Base-by-base conservation (phyloP, 2,888 invertebrate species). In the Herminia tarsipennalis region DNA sequence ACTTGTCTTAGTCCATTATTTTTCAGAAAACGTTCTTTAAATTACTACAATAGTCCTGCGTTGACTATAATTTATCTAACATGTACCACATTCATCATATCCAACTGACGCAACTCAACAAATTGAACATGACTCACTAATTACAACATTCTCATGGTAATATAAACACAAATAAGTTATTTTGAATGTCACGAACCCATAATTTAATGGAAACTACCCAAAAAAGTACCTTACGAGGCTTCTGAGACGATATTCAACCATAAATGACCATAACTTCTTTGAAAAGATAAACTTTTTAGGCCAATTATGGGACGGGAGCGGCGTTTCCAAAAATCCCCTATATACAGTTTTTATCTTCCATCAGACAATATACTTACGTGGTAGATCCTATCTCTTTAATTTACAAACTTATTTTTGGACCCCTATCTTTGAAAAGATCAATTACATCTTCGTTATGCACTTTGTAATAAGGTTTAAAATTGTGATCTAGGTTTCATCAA, bases 261-360 rank as follows among this genome's bases (percentile, higher is more conserved):
- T 72, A 84, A 88, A 86, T 81, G 85, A 80, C 85, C 85, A 83
- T 80, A 79, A 79, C 64, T 90, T 89, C 89, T 78, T 71, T 80
- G 89, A 88, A 90, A 69, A 86, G 84, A 87, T 89, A 86, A 88
- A 83, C 66, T 78, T 78, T 64, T 80, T 76, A 58, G 69, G 66
- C 87, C 89, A 88, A 88, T 89, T 89, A 88, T 81, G 80, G 82
- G 58, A 61, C 76, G 65, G 68, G 66, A 78, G 85, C 86, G 84
- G 86, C 70, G 78, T 86, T 88, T 88, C 87, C 88, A 85, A 88
- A 88, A 88, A 88, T 85, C 78, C 70, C 70, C 78, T 78, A 81
- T 79, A 77, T 67, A 70, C 66, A 69, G 57, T 60, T 70, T 80
- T 86, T 86, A 88, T 88, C 88, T 82, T 30, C 34, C 75, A 88